These are phyloP conservation scores for Pararge aegeria DNA, from an alignment of 1,140 invertebrate species.

Conservation along the genomic window DNA sequence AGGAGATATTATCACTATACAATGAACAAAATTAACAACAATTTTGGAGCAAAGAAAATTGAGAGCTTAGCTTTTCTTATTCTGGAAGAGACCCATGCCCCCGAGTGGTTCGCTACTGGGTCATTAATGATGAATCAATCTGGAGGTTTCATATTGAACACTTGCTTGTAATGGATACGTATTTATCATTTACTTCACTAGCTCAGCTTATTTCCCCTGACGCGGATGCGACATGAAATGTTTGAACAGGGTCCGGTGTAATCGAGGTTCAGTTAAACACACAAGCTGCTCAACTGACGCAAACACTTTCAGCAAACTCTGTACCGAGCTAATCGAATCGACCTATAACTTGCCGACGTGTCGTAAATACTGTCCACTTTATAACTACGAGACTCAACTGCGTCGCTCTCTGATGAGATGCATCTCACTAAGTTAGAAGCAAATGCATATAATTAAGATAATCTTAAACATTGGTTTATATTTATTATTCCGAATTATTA, in stretches of 20 bases:
- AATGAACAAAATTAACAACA: no score
- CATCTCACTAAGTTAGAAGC: constrained; percentile 47
- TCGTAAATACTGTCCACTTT: constrained; percentile 68
- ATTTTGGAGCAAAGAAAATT: no score
- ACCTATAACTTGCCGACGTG: constrained; percentile 59
- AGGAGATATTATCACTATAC: no score
- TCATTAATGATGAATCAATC: no score
- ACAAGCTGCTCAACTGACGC: constrained; percentile 52
- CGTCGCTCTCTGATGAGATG: constrained; percentile 40
- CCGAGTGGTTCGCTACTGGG: no score
- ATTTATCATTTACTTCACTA: not conserved
- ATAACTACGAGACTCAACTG: constrained; percentile 64
- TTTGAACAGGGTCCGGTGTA: constrained; percentile 24
- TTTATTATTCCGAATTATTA: no score
- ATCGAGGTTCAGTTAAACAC: constrained; percentile 37
- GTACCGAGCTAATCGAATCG: constrained; percentile 67
- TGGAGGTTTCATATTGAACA: no score
- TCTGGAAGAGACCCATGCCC: no score
- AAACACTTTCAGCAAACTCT: constrained; percentile 59
- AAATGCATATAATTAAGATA: constrained; percentile 40
- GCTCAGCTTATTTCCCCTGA: not conserved
- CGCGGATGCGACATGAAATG: constrained; percentile 17
- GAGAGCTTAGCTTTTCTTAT: no score
- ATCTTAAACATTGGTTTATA: no score
- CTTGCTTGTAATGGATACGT: not conserved